A percentile compares a stretch with the other conserved stretches of the same genome.
Evolutionary conservation across 2,797 vertebrate genomes (phyloP).

Genomic region (Aplochiton taeniatus): DNA sequence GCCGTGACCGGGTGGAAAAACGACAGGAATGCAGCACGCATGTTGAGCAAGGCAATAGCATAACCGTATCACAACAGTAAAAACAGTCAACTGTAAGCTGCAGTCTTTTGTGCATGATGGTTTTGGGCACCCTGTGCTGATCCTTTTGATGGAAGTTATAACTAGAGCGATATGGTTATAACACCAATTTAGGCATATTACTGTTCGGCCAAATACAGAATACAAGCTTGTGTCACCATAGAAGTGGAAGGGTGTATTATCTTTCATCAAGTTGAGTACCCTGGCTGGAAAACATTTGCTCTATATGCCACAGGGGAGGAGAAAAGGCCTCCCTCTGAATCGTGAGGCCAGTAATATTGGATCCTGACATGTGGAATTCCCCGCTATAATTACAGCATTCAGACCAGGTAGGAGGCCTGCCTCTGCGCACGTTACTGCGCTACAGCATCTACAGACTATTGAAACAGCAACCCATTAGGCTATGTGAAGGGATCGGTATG

Average conservation of each 20-base stretch:
- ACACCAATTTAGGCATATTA: not conserved
- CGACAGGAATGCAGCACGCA: slow-evolving; percentile 6
- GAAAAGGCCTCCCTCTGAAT: too few species aligned
- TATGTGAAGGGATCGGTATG: too few species aligned
- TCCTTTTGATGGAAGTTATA: not conserved
- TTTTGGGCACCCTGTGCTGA: not conserved
- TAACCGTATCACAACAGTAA: not conserved
- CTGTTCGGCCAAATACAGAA: not conserved
- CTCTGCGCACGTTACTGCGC: too few species aligned
- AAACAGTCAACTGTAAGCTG: not conserved
- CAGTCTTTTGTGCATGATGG: not conserved
- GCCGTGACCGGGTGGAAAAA: slow-evolving; percentile 10
- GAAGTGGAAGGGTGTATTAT: not conserved
- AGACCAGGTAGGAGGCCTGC: not conserved
- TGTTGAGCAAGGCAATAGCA: slow-evolving; percentile 7
- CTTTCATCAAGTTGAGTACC: too few species aligned
- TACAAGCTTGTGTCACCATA: not conserved
- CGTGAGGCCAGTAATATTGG: not conserved
- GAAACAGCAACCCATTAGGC: too few species aligned
- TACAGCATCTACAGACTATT: too few species aligned
- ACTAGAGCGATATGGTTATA: too few species aligned
- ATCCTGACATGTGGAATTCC: not conserved
- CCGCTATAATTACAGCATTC: slow-evolving; percentile 2
- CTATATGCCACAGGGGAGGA: too few species aligned
- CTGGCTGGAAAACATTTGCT: too few species aligned